Evolutionary conservation across 2,888 invertebrate species (phyloP).

Genomic region (Acanthococcus lagerstroemiae): DNA sequence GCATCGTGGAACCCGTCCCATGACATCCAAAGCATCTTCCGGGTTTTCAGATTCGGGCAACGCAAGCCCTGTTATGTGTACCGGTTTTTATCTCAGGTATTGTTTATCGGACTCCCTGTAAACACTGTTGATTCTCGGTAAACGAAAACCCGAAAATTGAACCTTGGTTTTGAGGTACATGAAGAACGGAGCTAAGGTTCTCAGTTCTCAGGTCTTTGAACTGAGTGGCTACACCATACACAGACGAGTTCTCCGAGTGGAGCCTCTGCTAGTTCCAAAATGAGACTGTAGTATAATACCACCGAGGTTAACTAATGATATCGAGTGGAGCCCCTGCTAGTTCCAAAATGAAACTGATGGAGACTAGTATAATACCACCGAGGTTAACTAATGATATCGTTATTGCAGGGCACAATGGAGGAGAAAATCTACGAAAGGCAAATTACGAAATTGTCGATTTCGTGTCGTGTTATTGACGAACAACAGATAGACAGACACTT

Average conservation of each 20-base stretch:
- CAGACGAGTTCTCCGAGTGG: too few species aligned
- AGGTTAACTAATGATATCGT: too few species aligned
- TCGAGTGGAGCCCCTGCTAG: too few species aligned
- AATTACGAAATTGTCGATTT: constrained; percentile 88
- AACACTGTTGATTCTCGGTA: background rate
- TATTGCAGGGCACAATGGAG: constrained; percentile 85
- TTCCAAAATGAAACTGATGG: too few species aligned
- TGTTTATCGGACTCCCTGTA: background rate
- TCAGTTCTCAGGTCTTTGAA: background rate
- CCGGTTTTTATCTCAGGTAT: constrained; percentile 75
- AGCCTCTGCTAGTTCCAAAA: too few species aligned
- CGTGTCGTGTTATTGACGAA: constrained; percentile 92
- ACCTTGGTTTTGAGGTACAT: too few species aligned
- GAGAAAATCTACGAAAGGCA: constrained; percentile 96
- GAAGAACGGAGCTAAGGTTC: too few species aligned
- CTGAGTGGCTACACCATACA: too few species aligned
- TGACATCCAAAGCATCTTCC: constrained; percentile 95
- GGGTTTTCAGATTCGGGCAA: constrained; percentile 96
- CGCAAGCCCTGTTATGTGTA: constrained; percentile 95
- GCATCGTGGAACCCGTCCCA: constrained; percentile 99
- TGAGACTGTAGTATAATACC: too few species aligned
- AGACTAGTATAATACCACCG: too few species aligned
- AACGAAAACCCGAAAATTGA: too few species aligned
- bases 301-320: constrained; percentile 5
- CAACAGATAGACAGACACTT: constrained; percentile 97